Evolutionary conservation across 2,113 vertebrate species (phyloP).

Genomic region (Zootoca vivipara): DNA sequence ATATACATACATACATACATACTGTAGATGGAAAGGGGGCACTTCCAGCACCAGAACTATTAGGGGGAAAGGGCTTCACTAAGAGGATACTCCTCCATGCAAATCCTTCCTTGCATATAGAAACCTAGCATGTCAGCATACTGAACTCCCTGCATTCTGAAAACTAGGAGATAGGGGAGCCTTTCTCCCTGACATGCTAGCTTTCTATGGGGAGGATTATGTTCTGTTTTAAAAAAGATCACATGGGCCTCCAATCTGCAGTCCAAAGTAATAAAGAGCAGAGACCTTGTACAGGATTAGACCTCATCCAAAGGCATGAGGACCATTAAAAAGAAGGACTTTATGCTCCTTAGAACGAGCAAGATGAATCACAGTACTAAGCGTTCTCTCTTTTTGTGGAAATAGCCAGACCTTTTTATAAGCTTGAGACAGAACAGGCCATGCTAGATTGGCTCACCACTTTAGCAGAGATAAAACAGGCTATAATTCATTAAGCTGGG

Average conservation of each 20-base stretch:
- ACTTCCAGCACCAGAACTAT: too few relatives aligned
- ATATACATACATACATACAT: too few relatives aligned
- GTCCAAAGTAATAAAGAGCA: neutral
- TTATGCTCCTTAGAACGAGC: neutral
- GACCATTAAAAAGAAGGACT: rapidly evolving
- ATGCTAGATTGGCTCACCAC: slow-evolving; percentile 6
- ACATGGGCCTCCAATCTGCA: neutral
- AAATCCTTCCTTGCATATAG: neutral
- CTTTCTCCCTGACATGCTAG: neutral
- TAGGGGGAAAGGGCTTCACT: too few relatives aligned
- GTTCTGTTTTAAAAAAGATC: neutral
- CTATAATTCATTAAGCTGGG: slow-evolving; percentile 39
- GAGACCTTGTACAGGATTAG: neutral
- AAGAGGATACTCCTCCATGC: neutral
- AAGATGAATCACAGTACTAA: neutral
- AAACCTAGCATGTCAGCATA: neutral
- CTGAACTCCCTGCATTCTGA: too few relatives aligned
- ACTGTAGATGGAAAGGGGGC: too few relatives aligned
- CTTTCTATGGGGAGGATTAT: neutral
- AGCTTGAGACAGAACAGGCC: slow-evolving; percentile 46
- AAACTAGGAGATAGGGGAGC: too few relatives aligned
- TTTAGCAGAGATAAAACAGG: slow-evolving; percentile 18
- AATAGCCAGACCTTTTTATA: neutral
- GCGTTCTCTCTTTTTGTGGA: neutral
- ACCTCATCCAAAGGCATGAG: rapidly evolving